These are phyloP conservation scores for Halcyon leucocephala DNA, from an alignment of 2,797 vertebrate species.

Conservation along the genomic window DNA sequence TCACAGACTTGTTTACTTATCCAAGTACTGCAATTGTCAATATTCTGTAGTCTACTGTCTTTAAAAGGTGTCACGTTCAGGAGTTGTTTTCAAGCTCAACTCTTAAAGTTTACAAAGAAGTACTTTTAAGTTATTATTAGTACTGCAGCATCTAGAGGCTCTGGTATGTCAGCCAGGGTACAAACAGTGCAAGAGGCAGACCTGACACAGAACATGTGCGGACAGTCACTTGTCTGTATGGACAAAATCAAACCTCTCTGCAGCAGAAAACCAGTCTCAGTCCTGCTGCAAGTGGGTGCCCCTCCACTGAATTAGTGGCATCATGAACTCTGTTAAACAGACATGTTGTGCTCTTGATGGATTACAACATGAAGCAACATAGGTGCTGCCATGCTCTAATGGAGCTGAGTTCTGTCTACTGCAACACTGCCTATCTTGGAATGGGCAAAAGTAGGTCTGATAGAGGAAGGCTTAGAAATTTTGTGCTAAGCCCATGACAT, in stretches of 20 bases:
- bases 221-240: background rate
- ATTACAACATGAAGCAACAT: background rate
- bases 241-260: background rate
- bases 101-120: constrained; percentile 27
- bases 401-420: background rate
- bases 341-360: background rate
- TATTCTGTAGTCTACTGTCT: constrained; percentile 23
- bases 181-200: background rate
- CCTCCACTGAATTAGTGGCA: background rate
- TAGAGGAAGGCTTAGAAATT: background rate
- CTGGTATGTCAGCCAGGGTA: background rate
- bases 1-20: constrained; percentile 50
- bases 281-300: background rate
- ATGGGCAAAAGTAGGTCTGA: background rate
- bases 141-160: background rate
- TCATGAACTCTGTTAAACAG: background rate
- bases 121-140: constrained; percentile 51
- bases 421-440: background rate
- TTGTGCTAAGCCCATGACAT: background rate
- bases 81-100: constrained; percentile 37
- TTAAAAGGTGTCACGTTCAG: constrained; percentile 10
- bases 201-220: background rate
- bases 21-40: background rate
- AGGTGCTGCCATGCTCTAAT: background rate
- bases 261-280: background rate